Conservation (phyloP, 2,113 vertebrate species). For the Pygathrix nemaeus region DNA sequence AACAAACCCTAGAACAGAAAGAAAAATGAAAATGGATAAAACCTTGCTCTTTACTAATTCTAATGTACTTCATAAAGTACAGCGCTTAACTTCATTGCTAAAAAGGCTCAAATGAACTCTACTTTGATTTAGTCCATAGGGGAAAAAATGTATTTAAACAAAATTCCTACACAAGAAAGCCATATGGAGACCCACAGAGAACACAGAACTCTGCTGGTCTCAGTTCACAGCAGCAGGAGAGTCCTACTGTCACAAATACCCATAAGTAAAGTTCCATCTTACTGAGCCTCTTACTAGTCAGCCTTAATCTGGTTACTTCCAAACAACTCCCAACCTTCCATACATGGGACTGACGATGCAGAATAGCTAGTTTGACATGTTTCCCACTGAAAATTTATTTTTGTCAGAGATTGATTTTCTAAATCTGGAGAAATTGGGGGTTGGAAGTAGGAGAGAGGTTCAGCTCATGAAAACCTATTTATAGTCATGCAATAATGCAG, state of each 20-base stretch:
- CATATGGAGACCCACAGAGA: background rate
- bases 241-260: background rate
- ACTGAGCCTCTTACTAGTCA: background rate
- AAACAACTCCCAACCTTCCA: background rate
- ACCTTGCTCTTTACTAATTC: background rate
- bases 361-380: background rate
- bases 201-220: background rate
- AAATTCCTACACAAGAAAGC: background rate
- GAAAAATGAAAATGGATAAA: background rate
- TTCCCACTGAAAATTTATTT: background rate
- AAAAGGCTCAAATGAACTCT: slow-evolving; percentile 10
- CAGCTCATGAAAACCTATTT: background rate
- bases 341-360: background rate
- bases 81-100: background rate
- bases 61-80: background rate
- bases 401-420: background rate
- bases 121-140: background rate
- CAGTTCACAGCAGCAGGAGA: background rate
- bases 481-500: background rate
- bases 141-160: background rate
- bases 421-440: background rate
- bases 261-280: background rate
- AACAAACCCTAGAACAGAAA: background rate
- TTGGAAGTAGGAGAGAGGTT: background rate
- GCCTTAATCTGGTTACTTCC: background rate